A percentile compares a stretch with the other conserved stretches of the same genome.
Conservation (phyloP, 2,797 vertebrate genomes). For the Mormyrus hasselquistii region DNA sequence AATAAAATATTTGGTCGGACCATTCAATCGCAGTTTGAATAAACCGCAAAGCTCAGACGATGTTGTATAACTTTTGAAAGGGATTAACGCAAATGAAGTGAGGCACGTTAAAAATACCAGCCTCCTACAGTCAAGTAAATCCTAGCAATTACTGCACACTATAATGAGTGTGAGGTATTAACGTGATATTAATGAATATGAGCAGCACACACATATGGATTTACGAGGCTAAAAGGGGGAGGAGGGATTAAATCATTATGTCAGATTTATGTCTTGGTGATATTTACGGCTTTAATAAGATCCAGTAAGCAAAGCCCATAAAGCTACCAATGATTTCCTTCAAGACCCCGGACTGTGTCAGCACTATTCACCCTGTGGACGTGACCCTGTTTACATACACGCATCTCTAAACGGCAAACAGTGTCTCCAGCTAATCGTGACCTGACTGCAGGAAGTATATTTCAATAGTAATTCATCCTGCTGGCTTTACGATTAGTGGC, state of each 20-base stretch:
- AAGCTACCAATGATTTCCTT: slow-evolving; percentile 34
- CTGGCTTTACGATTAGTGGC: neutral
- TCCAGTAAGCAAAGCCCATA: slow-evolving; percentile 52
- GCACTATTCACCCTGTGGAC: slow-evolving; percentile 53
- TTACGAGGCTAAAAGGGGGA: slow-evolving; percentile 13
- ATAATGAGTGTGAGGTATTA: slow-evolving; percentile 56
- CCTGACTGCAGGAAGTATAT: neutral
- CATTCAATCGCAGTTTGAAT: slow-evolving; percentile 6
- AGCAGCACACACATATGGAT: slow-evolving; percentile 25
- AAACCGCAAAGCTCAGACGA: neutral
- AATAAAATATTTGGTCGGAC: slow-evolving; percentile 13
- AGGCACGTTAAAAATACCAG: slow-evolving; percentile 18
- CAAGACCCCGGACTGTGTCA: slow-evolving; percentile 55
- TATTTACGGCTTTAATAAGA: slow-evolving; percentile 67
- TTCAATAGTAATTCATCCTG: neutral
- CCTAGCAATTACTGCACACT: slow-evolving; percentile 28
- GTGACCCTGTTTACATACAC: slow-evolving; percentile 55
- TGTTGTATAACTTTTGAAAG: neutral
- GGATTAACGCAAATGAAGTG: slow-evolving; percentile 14
- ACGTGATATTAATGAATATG: slow-evolving; percentile 52
- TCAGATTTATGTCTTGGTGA: slow-evolving; percentile 55
- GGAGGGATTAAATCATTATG: slow-evolving; percentile 54
- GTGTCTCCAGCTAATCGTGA: slow-evolving; percentile 34
- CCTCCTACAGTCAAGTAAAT: slow-evolving; percentile 20
- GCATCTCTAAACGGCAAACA: slow-evolving; percentile 34